Evolutionary conservation across 2,113 vertebrate species (phyloP).

Genomic region (Odocoileus hemionus): DNA sequence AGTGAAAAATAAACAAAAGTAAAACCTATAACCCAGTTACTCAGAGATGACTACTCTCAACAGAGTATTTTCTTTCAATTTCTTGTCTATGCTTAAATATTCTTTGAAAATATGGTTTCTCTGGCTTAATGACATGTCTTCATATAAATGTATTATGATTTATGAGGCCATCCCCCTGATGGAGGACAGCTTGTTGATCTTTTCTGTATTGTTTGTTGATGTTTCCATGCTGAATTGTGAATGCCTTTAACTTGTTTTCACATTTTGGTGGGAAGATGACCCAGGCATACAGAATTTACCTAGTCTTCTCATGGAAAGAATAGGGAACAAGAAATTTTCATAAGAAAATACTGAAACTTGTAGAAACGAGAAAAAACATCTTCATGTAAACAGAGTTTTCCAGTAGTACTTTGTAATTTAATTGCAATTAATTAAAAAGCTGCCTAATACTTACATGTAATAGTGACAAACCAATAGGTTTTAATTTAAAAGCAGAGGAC

Average conservation of each 20-base stretch:
- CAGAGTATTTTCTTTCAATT: conserved; percentile 39
- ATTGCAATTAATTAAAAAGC: conserved; percentile 27
- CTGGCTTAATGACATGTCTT: conserved; percentile 19
- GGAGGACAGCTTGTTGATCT: conserved; percentile 55
- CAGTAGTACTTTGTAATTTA: neutral
- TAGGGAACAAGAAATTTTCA: conserved; percentile 22
- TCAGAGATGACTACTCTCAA: neutral
- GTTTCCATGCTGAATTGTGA: conserved; percentile 5
- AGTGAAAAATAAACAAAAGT: conserved; percentile 13
- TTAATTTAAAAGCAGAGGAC: neutral
- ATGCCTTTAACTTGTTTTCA: conserved; percentile 27
- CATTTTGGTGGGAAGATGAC: neutral
- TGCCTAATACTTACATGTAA: neutral
- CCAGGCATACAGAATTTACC: neutral
- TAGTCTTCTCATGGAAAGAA: neutral
- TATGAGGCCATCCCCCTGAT: conserved; percentile 8
- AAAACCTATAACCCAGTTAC: neutral
- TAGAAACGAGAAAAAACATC: neutral
- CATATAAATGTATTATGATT: conserved; percentile 19
- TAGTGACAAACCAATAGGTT: neutral
- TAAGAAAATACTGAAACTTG: conserved; percentile 33
- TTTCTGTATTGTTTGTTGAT: conserved; percentile 44
- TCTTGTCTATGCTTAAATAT: neutral
- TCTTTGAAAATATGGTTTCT: conserved; percentile 37
- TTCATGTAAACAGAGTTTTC: neutral